These are phyloP conservation scores for Apodemia duryi DNA, from an alignment of 2,888 invertebrate genomes.

Conservation along the genomic window DNA sequence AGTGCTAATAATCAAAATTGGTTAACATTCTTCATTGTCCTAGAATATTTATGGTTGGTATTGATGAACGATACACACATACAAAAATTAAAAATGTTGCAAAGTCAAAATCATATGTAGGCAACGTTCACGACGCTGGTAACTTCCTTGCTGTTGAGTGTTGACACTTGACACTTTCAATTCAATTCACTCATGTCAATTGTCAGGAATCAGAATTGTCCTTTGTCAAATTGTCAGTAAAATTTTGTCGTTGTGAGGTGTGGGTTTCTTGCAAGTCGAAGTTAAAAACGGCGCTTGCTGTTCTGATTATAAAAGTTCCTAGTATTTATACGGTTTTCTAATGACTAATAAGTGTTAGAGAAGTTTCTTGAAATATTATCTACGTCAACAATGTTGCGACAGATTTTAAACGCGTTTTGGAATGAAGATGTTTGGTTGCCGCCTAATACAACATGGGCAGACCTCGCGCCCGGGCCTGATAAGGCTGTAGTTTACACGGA, in stretches of 20 bases:
- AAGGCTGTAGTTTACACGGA: constrained; percentile 88
- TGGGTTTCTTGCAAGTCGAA: background rate
- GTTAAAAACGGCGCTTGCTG: background rate
- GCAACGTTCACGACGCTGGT: too few relatives aligned
- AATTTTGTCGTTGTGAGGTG: background rate
- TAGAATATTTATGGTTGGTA: too few relatives aligned
- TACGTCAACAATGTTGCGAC: constrained; percentile 54
- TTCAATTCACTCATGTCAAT: too few relatives aligned
- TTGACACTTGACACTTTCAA: too few relatives aligned
- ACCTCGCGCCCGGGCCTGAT: constrained; percentile 87
- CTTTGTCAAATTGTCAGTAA: background rate
- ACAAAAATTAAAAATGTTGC: too few relatives aligned
- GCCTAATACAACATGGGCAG: constrained; percentile 93
- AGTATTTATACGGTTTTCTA: constrained; percentile 5
- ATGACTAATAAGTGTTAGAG: constrained; percentile 13
- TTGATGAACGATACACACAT: too few relatives aligned
- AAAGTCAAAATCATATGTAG: too few relatives aligned
- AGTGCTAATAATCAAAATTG: too few relatives aligned
- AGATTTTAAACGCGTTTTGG: constrained; percentile 83
- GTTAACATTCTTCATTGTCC: too few relatives aligned
- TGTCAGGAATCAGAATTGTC: background rate
- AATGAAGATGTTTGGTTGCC: constrained; percentile 94
- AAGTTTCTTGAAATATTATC: constrained; percentile 5
- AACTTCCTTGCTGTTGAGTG: background rate
- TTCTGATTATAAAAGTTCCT: background rate